Evolutionary conservation across 1,140 invertebrate genomes (phyloP), one percentile per base, ranked within the genome.

Genomic region (Paralvinella palmiformis): DNA sequence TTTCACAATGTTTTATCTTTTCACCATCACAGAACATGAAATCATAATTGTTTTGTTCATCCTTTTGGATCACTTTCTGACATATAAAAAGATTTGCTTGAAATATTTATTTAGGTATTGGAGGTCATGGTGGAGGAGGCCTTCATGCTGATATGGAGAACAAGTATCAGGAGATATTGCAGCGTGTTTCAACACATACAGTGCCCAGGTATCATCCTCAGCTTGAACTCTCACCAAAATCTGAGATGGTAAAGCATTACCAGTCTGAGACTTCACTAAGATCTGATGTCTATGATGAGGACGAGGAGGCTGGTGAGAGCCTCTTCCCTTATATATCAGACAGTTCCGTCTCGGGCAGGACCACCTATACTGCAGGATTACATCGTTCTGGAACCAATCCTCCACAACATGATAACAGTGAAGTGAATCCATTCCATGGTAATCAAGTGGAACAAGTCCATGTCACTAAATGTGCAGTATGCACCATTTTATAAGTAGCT

Each of bases 111-210:
- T n/a, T 59, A 82, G 80, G 78, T 61, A 74, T 82, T 59, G 83
- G 83, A 29, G 81, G 83, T 17, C 83, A 84, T 71, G 81, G 81
- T 50, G 82, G 83, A 1, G 76, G 75, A 22, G 82, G 81, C 50
- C 72, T 76, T 20, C 75, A 80, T 62, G 80, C 78, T 32, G 82
- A 84, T 66, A 72, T 78, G 41, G 74, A 81, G 48, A 73, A 78
- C 60, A 75, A 79, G 63, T 82, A 81, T 65, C 69, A 71, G 36
- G 80, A 81, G 64, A 81, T 83, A 10, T 62, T 81, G 5, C 72
- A 77, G 55, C 69, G 72, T 59, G 65, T 78, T 4, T 69, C 71
- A 24, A 62, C 71, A 22, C 68, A 73, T 56, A 66, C 71, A 35
- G 60, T 31, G 1, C 61, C 65, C 5, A 15, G 29, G 17, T 27